phyloP scores from a whole-genome alignment of 2,113 vertebrate species.

The Sylvilagus bachmani region DNA sequence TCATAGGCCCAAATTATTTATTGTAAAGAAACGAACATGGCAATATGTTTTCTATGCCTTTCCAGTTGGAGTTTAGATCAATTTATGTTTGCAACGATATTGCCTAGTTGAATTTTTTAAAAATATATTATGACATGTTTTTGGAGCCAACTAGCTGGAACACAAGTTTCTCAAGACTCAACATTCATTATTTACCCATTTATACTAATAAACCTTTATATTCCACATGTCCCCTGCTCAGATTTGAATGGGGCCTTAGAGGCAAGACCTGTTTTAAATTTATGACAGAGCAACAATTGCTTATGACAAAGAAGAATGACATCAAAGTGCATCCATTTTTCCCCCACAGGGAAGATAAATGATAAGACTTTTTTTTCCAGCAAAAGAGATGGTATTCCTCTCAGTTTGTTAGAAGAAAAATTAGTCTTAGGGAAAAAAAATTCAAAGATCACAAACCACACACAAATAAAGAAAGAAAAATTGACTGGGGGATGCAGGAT shows the following conservation, averaged over 20 bases:
- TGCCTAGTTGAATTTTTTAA: constrained; percentile 79
- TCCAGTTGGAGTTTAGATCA: constrained; percentile 81
- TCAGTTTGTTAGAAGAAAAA: constrained; percentile 81
- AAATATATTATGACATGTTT: constrained; percentile 79
- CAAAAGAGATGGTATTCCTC: constrained; percentile 12
- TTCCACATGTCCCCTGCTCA: constrained; percentile 79
- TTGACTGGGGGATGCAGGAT: constrained; percentile 84
- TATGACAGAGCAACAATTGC: constrained; percentile 80
- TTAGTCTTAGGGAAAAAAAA: constrained; percentile 82
- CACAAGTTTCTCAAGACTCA: constrained; percentile 79
- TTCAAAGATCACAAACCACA: constrained; percentile 82
- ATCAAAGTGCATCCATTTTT: constrained; percentile 63
- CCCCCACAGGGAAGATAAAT: constrained; percentile 78
- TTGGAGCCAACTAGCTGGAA: constrained; percentile 76
- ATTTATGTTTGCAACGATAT: constrained; percentile 83
- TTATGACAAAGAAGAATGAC: constrained; percentile 81
- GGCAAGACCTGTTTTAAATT: constrained; percentile 84
- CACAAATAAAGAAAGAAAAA: constrained; percentile 83
- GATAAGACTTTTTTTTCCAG: neutral
- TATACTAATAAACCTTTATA: constrained; percentile 87
- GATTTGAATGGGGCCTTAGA: constrained; percentile 77
- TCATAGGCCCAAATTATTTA: constrained; percentile 75
- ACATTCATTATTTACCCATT: constrained; percentile 83
- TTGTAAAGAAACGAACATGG: constrained; percentile 82
- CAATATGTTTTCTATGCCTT: constrained; percentile 81